A percentile compares a stretch with the other conserved stretches of the same genome.
Evolutionary conservation across 2,888 invertebrate genomes (phyloP).

Genomic region (Conops quadrifasciatus): DNA sequence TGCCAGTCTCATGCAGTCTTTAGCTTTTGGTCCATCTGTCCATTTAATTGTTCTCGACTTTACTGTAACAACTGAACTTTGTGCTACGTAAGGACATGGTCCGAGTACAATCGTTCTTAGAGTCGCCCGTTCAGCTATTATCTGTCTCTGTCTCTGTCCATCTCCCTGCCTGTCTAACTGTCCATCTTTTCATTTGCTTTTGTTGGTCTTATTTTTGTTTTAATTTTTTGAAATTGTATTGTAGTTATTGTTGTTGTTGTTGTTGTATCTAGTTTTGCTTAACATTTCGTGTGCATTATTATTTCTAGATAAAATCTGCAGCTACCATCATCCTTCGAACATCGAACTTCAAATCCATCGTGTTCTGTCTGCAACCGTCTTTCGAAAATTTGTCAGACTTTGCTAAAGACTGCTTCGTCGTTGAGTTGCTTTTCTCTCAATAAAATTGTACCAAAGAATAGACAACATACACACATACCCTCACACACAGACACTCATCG

Average conservation of each 20-base stretch:
- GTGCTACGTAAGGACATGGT: too few relatives aligned
- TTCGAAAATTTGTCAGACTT: constrained; percentile 16
- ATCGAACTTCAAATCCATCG: not conserved
- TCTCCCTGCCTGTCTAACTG: constrained; percentile 37
- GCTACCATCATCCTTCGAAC: not conserved
- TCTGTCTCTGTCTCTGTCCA: constrained; percentile 41
- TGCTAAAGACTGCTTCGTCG: constrained; percentile 4
- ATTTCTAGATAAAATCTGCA: constrained; percentile 33
- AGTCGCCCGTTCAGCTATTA: too few relatives aligned
- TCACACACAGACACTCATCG: constrained; percentile 1
- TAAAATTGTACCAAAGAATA: constrained; percentile 8
- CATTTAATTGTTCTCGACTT: constrained; percentile 20
- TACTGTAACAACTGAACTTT: not conserved
- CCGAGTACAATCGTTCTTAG: too few relatives aligned
- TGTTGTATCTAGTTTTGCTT: constrained; percentile 3
- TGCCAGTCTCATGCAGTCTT: too few relatives aligned
- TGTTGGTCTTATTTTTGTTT: constrained; percentile 27
- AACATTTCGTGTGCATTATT: constrained; percentile 32
- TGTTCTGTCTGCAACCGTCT: constrained; percentile 19
- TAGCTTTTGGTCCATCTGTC: constrained; percentile 13
- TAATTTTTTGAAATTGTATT: too few relatives aligned
- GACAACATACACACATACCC: too few relatives aligned
- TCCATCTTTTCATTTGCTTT: constrained; percentile 24
- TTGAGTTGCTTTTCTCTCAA: constrained; percentile 25
- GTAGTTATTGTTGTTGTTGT: not conserved